Evolutionary conservation across 2,113 vertebrate species (phyloP).

Genomic region (Coryphaenoides rupestris): DNA sequence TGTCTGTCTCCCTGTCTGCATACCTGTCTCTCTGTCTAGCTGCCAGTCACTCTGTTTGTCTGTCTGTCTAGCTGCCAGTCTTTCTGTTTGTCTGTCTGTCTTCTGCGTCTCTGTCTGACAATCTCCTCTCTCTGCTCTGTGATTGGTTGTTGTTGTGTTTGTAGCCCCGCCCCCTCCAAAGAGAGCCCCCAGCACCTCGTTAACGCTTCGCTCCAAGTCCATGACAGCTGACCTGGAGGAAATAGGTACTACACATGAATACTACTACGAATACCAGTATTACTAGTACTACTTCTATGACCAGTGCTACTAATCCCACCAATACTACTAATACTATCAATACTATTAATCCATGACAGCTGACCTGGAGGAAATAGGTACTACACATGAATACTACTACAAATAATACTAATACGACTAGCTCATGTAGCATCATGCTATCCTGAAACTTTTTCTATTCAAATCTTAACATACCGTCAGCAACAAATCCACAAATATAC

Average conservation of each 20-base stretch:
- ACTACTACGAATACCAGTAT: neutral
- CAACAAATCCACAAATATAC: no score
- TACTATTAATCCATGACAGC: slow-evolving; percentile 56
- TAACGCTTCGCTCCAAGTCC: slow-evolving; percentile 95
- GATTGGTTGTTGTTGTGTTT: slow-evolving; percentile 19
- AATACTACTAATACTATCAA: no score
- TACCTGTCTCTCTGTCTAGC: neutral
- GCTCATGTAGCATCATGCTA: no score
- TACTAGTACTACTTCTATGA: no score
- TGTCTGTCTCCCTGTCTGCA: neutral
- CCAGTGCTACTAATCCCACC: no score
- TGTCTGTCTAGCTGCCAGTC: neutral
- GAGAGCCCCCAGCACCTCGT: slow-evolving; percentile 91
- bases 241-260: slow-evolving; percentile 74
- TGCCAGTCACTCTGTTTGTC: slow-evolving; percentile 4
- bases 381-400: slow-evolving; percentile 2
- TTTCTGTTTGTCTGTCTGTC: neutral
- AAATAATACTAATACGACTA: no score
- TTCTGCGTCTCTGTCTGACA: no score
- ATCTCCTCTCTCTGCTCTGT: neutral
- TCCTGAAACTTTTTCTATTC: no score
- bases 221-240: slow-evolving; percentile 98
- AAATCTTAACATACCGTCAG: no score
- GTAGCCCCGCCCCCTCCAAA: slow-evolving; percentile 94
- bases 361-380: slow-evolving; percentile 94